These are phyloP conservation scores for Cryptosula pallasiana DNA, from an alignment of 2,888 invertebrate genomes.

Conservation along the genomic window DNA sequence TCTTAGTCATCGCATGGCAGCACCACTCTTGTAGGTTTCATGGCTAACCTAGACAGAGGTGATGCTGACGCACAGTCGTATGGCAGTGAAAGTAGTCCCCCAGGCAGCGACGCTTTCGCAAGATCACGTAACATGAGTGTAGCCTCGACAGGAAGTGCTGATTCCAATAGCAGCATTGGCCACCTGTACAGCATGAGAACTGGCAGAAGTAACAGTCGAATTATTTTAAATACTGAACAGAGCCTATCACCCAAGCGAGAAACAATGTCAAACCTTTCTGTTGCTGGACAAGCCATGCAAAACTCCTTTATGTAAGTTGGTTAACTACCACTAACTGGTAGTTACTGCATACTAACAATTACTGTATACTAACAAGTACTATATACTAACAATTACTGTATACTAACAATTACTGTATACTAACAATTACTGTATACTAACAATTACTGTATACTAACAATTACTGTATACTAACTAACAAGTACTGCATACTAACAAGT, in stretches of 20 bases:
- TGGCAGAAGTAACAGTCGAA: neutral
- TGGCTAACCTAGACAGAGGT: neutral
- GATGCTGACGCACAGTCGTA: slow-evolving; percentile 6
- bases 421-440: no score
- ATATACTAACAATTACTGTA: no score
- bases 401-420: no score
- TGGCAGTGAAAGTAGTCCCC: neutral
- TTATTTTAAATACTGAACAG: neutral
- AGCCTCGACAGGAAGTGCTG: slow-evolving; percentile 18
- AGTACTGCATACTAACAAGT: no score
- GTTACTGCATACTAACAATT: no score
- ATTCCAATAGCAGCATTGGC: neutral
- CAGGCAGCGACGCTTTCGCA: neutral
- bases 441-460: no score
- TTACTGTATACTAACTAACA: no score
- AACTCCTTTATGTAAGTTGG: slow-evolving; percentile 22
- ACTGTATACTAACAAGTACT: no score
- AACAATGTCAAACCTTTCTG: neutral
- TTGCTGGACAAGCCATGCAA: neutral
- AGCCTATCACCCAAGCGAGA: neutral
- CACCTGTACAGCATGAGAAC: neutral
- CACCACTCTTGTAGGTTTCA: slow-evolving; percentile 3
- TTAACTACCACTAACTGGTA: neutral
- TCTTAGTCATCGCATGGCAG: no score
- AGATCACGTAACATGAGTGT: slow-evolving; percentile 18